Base-by-base conservation (phyloP, 2,797 vertebrate genomes). In the Pseudocheirus occidentalis region DNA sequence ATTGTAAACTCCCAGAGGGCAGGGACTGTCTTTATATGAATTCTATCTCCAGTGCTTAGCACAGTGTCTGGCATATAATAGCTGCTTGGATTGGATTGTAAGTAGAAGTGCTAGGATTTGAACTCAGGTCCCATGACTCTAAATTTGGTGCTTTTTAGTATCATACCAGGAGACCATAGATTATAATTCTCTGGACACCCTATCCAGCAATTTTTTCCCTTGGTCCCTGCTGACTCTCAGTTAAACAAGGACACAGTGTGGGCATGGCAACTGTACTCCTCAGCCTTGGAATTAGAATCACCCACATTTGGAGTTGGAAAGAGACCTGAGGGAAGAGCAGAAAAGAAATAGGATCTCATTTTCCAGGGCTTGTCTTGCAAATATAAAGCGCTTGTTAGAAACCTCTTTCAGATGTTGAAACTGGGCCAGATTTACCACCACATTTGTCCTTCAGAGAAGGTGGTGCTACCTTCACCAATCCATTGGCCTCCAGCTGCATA, bases 391-490 rank as follows among this genome's bases (percentile, higher is more conserved):
- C 11, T 57, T 90, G 40, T 34, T 55, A 24, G 91, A 12, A 40
- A 46, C n/a, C 13, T 34, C n/a, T 24, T 34, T 14, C 2, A 11
- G 21, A 1, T 21, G 50, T 66, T 73, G 58, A 54, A 0, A 1
- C 31, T 29, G 0, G 5, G 73, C 4, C 3, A 34, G 28, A 3
- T 53, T 6, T 29, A 87, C 28, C 87, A n/a, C 4, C 13, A 0
- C 13, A 11, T 58, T 92, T 55, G 11, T n/a, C 27, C 7, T 14
- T 10, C 12, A 52, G 62, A 50, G 89, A 53, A 56, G 58, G 87
- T 0, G 11, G 59, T 0, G 0, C 40, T 46, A n/a, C 31, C 9
- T 0, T 3, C 5, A 31, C n/a, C 54, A 31, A n/a, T 11, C 56
- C 10, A 2, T 29, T 1, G 14, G 27, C 27, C 46, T 58, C 55